Conservation (phyloP, 2,113 vertebrate species). For the Ellobius talpinus region DNA sequence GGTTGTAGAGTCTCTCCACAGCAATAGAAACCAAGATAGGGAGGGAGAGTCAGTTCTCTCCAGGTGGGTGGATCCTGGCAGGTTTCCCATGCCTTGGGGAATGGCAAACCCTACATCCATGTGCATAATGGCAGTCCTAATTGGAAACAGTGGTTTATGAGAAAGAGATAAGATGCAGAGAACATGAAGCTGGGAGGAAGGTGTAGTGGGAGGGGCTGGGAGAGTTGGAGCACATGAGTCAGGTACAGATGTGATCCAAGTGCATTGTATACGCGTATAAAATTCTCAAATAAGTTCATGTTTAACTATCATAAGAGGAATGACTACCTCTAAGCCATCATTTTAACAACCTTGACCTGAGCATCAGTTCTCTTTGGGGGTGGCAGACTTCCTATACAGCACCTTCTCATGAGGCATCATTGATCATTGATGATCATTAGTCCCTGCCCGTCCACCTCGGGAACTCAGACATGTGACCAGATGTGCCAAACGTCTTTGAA, state of each 20-base stretch:
- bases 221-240: neutral
- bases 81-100: too few relatives aligned
- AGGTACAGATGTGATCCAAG: neutral
- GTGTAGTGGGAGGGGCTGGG: neutral
- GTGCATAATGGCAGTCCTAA: too few relatives aligned
- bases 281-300: neutral
- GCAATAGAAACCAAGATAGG: neutral
- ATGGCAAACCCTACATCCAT: neutral
- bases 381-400: neutral
- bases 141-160: neutral
- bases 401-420: neutral
- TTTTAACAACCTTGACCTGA: neutral
- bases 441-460: fast-evolving
- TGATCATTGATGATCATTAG: too few relatives aligned
- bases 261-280: too few relatives aligned
- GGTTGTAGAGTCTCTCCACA: neutral
- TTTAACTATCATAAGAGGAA: neutral
- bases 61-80: too few relatives aligned
- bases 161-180: neutral
- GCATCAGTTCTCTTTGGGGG: neutral
- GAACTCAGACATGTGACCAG: neutral
- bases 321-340: neutral
- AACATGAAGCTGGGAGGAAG: neutral
- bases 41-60: neutral
- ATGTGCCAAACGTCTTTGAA: neutral